A percentile compares a stretch with the other conserved stretches of the same genome.
Conservation (phyloP, 2,888 invertebrate genomes). For the Drosophila ustulata region DNA sequence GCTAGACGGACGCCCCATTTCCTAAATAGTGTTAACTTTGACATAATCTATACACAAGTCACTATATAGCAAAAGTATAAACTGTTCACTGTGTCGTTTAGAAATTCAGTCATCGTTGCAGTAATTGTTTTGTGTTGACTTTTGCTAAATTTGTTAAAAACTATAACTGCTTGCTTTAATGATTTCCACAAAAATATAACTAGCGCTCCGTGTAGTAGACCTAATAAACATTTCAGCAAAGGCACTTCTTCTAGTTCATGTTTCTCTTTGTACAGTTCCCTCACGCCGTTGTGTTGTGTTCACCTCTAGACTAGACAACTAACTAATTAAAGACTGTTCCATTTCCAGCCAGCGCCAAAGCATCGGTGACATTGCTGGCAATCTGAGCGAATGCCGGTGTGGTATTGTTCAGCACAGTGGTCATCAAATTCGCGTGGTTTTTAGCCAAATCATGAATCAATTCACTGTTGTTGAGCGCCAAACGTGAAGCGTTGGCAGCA, state of each 20-base stretch:
- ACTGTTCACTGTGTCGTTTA: conserved; percentile 12
- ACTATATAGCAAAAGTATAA: conserved; percentile 12
- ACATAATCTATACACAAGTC: conserved; percentile 22
- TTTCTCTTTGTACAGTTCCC: conserved; percentile 52
- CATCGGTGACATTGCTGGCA: conserved; percentile 48
- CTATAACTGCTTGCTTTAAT: conserved; percentile 11
- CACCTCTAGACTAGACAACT: conserved; percentile 46
- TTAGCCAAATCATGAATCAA: conserved; percentile 29
- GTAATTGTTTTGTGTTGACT: conserved; percentile 4
- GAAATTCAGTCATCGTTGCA: conserved; percentile 23
- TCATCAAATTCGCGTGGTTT: conserved; percentile 29
- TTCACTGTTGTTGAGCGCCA: conserved; percentile 41
- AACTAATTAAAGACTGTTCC: conserved; percentile 53
- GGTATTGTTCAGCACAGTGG: conserved; percentile 26
- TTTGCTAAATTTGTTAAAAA: conserved; percentile 46
- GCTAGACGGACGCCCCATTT: conserved; percentile 21
- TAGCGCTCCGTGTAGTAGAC: conserved; percentile 14
- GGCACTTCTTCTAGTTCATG: conserved; percentile 49
- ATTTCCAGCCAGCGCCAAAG: conserved; percentile 40
- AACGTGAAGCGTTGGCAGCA: conserved; percentile 32
- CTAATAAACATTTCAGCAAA: conserved; percentile 46
- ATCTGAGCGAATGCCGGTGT: conserved; percentile 22
- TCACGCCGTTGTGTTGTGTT: conserved; percentile 32
- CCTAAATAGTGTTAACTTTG: conserved; percentile 35
- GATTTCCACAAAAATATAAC: conserved; percentile 16